phyloP scores from a whole-genome alignment of 2,113 vertebrate genomes.

The Meleagris gallopavo region DNA sequence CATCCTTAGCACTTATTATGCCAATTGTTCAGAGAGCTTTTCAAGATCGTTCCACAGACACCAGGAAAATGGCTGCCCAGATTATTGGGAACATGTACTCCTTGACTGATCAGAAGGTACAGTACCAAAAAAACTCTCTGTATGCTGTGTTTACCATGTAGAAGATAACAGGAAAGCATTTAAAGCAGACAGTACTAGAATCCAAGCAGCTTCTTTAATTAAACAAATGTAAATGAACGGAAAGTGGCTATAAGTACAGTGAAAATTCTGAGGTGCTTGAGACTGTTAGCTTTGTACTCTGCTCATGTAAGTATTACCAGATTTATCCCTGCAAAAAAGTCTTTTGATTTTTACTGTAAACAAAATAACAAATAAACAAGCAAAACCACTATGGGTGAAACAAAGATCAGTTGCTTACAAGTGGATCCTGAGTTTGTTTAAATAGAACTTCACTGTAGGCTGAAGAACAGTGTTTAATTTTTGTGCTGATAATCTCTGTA shows the following conservation, averaged over 20 bases:
- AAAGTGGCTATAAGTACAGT: not conserved
- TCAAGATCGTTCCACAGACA: constrained; percentile 97
- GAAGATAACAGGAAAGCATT: not conserved
- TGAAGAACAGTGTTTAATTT: constrained; percentile 29
- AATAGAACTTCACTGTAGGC: not conserved
- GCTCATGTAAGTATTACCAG: not conserved
- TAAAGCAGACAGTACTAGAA: not conserved
- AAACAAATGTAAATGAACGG: not conserved
- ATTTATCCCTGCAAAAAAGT: constrained; percentile 8
- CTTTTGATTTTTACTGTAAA: not conserved
- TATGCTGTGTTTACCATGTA: not conserved
- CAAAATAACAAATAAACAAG: constrained; percentile 37
- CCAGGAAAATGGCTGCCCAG: constrained; percentile 98
- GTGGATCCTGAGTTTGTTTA: constrained; percentile 7
- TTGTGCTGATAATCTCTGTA: constrained; percentile 11
- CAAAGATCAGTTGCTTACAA: not conserved
- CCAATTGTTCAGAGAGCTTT: constrained; percentile 98
- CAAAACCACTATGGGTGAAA: not conserved
- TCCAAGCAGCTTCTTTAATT: not conserved
- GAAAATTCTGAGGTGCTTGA: not conserved
- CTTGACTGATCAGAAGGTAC: constrained; percentile 96
- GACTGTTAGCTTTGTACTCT: not conserved
- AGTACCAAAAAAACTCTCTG: not conserved
- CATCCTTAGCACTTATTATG: constrained; percentile 97
- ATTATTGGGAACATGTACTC: constrained; percentile 99